Conservation (phyloP, 2,888 invertebrate species). For the Rhynchonema sp. region DNA sequence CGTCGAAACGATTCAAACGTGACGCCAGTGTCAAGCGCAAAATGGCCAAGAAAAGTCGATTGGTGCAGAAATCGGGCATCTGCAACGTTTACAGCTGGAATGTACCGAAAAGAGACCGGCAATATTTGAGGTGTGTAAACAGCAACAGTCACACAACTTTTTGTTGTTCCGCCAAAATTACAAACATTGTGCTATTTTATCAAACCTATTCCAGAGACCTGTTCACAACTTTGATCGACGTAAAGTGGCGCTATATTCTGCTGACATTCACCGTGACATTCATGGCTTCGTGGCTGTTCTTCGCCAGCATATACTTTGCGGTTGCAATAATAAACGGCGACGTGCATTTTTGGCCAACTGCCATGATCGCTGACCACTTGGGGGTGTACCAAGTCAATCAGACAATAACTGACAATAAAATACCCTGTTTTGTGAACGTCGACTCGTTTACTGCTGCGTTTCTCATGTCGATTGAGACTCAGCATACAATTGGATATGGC, state of each 20-base stretch:
- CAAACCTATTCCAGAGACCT: conserved; percentile 48
- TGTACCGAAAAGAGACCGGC: conserved; percentile 36
- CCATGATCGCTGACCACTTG: background rate
- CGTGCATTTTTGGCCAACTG: conserved; percentile 15
- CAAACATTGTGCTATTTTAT: too few relatives aligned
- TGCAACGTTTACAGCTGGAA: conserved; percentile 90
- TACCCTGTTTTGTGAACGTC: conserved; percentile 64
- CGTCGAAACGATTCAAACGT: background rate
- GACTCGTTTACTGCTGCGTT: conserved; percentile 76
- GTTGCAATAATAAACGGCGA: conserved; percentile 83
- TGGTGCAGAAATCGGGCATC: conserved; percentile 92
- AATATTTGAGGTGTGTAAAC: conserved; percentile 4
- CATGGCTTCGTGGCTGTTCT: conserved; percentile 72
- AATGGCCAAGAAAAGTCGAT: conserved; percentile 47
- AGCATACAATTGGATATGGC: conserved; percentile 84
- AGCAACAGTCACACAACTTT: too few relatives aligned
- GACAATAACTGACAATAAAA: background rate
- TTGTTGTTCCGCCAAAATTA: too few relatives aligned
- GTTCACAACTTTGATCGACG: conserved; percentile 79
- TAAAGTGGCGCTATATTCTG: conserved; percentile 87
- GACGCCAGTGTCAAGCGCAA: background rate
- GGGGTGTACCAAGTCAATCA: background rate
- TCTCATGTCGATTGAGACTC: conserved; percentile 85
- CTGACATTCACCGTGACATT: conserved; percentile 68
- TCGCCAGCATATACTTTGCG: conserved; percentile 83